Percentiles rank a stretch among this genome's conserved stretches.
These are phyloP conservation scores for Sipha flava DNA, from an alignment of 1,140 invertebrate species.

Conservation along the genomic window DNA sequence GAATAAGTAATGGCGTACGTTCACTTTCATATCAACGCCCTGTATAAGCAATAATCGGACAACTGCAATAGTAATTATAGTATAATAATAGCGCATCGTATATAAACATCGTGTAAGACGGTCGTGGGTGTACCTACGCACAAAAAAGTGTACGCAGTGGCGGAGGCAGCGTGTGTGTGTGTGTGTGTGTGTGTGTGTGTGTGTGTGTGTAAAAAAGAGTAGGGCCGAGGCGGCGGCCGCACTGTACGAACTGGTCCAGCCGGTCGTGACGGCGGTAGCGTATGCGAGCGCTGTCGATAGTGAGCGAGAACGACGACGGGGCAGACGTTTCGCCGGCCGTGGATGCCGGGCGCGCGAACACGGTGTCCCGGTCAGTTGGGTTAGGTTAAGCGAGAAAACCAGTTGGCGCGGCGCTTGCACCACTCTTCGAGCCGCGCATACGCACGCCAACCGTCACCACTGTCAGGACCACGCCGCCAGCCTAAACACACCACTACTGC, in stretches of 20 bases:
- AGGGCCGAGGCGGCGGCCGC: not conserved
- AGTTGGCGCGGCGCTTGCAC: not conserved
- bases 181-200: not conserved
- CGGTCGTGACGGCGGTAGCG: not conserved
- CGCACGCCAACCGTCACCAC: not conserved
- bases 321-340: not conserved
- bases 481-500: no score
- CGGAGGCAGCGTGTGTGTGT: not conserved
- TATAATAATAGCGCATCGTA: no score
- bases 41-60: not conserved
- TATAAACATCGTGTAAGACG: no score
- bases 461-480: not conserved
- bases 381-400: conserved; percentile 22
- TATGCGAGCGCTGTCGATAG: not conserved
- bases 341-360: not conserved
- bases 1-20: no score
- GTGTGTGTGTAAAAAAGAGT: not conserved
- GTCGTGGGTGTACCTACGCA: not conserved
- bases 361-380: conserved; percentile 23
- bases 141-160: not conserved
- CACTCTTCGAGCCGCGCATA: not conserved
- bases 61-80: no score
- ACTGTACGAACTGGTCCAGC: conserved; percentile 9
- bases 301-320: no score
- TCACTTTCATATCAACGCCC: no score